A percentile compares a stretch with the other conserved stretches of the same genome.
phyloP scores from a whole-genome alignment of 2,797 vertebrate genomes.

The Manis javanica region DNA sequence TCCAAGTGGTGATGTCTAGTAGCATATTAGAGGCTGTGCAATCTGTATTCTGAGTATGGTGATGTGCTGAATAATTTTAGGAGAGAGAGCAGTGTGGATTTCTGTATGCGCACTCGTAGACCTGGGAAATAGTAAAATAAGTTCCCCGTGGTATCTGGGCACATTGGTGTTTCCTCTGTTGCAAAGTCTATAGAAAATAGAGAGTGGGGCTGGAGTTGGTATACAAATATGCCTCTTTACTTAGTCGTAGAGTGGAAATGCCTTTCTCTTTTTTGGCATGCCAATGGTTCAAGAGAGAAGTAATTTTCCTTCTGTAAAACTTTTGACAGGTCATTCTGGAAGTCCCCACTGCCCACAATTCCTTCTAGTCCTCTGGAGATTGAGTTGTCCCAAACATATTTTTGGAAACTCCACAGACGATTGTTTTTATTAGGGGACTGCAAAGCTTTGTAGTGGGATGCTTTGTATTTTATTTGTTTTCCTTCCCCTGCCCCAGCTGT shows the following conservation, averaged over 20 bases:
- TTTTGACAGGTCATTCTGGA: slow-evolving; percentile 59
- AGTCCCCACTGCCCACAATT: slow-evolving; percentile 67
- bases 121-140: slow-evolving; percentile 32
- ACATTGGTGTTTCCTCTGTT: slow-evolving; percentile 73
- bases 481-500: slow-evolving; percentile 87
- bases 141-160: neutral
- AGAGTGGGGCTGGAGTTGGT: slow-evolving; percentile 61
- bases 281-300: slow-evolving; percentile 34
- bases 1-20: slow-evolving; percentile 35
- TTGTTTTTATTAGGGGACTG: slow-evolving; percentile 89
- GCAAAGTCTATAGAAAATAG: slow-evolving; percentile 71
- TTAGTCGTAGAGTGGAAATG: slow-evolving; percentile 24
- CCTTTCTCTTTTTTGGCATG: neutral
- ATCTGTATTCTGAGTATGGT: slow-evolving; percentile 49
- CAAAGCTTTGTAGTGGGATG: slow-evolving; percentile 88
- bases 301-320: slow-evolving; percentile 58
- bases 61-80: slow-evolving; percentile 74
- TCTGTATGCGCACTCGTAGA: slow-evolving; percentile 22
- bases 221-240: neutral
- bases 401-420: slow-evolving; percentile 87
- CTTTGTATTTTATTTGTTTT: slow-evolving; percentile 89
- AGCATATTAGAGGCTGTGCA: slow-evolving; percentile 44
- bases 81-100: slow-evolving; percentile 47
- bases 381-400: slow-evolving; percentile 86
- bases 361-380: slow-evolving; percentile 83